Base-by-base conservation (phyloP, 2,888 invertebrate genomes). In the Pseudococcus longispinus region DNA sequence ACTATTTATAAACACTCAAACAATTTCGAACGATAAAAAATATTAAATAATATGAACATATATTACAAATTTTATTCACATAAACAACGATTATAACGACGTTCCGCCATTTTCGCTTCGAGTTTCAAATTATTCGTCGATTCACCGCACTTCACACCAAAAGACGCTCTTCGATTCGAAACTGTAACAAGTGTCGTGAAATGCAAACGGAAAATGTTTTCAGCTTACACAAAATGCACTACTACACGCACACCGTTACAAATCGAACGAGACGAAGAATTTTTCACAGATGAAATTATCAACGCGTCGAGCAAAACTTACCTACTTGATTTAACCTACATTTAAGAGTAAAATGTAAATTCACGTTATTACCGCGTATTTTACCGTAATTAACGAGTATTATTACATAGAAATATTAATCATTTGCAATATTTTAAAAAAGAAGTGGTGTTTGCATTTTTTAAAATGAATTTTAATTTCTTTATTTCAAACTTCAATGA, bases 171-270 rank as follows among this genome's bases (percentile, higher is more conserved):
- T 80, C 77, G 77, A 42, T 42, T 80, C 42, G 42, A 80, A 80
- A 80, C 77, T 80, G 77, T 80, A 80, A 80, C 77, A 80, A 80
- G 77, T 80, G 77, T 80, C 77, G 77, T 80, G 77, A 80, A 29
- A 80, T 80, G 29, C 77, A 29, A 80, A 80, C 77, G 77, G 77
- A 26, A 80, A 42, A 80, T 29, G 42, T 80, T 74, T 37, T 80
- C 77, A 42, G 42, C 77, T 37, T 80, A 80, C 77, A 80, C 42
- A 42, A 70, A 74, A 80, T 37, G n/a, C 42, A 80, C 77, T 80
- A 80, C 18, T 13, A 80, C 77, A 80, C 42, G 42, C 77, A 42
- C 77, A 80, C 77, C n/a, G 13, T n/a, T 11, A 42, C 77, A 20
- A 8, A 42, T 4, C 9, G 0, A 18, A 80, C 42, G 15, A 20